Evolutionary conservation across 2,113 vertebrate species (phyloP), one percentile per base, ranked within the genome.

Genomic region (Acanthisitta chloris): DNA sequence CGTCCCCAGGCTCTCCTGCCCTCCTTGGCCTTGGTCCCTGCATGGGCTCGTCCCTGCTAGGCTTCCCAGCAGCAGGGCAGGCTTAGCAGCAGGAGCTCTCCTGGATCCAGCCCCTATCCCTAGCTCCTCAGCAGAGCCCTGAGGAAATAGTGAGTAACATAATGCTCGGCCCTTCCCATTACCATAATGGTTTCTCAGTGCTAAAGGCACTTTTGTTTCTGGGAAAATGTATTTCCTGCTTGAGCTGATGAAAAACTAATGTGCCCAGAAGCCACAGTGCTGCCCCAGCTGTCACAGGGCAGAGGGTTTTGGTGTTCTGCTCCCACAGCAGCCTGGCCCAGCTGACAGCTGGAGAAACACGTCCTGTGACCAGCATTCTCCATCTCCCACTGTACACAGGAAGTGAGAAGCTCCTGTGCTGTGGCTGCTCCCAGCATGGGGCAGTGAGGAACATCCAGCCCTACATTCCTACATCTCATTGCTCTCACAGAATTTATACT

Each of bases 1-100:
- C 0, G 0, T 21, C 13, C 12, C 54, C 33, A 12, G 14, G 12
- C 20, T 48, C 38, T 36, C 17, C 31, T 2, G 0, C 71, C 15
- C 21, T 82, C 46, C 64, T 55, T 65, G 77, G 23, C 33, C 26
- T 51, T 49, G 28, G 40, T 21, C 20, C 33, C 40, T 9, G 3
- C 33, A 21, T 1, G 2, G 25, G 14, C 18, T 72, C 38, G 24
- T 42, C 36, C 66, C 70, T 57, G 42, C 58, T 29, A 61, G 38
- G 10, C 42, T 85, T 55, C 57, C 71, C 81, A 82, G 34, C 34
- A 85, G 36, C 31, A 51, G 48, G 65, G 17, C 51, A 38, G 62
- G 10, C 3, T 0, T 0, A 8, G 9, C 66, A 12, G 19, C 54
- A 51, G 42, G 24, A 82, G 36, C n/a, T 5, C 45, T 45, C 64